Evolutionary conservation across 2,113 vertebrate species (phyloP), one percentile per base, ranked within the genome.

Genomic region (Fregetta grallaria): DNA sequence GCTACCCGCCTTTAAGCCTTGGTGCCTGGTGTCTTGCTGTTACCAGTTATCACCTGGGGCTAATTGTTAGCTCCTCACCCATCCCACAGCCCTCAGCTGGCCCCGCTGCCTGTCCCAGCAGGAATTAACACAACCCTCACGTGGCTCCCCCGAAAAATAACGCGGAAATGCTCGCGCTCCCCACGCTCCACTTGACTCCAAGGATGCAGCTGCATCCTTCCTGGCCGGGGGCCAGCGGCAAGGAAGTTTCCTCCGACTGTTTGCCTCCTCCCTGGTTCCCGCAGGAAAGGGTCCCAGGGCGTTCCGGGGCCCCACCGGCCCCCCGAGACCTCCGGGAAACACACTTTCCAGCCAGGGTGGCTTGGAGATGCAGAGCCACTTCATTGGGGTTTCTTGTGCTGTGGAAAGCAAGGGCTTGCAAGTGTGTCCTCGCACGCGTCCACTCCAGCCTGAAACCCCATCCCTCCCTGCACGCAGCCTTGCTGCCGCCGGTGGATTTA

Each of bases 201-300:
- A 92, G 92, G 95, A 96, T 90, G 96, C 96, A 96, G 95, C 96
- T 95, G 96, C 92, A 49, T 75, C 92, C 82, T 86, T 27, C 81
- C 90, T 96, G 94, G 95, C 88, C 0, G 0, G 25, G 59, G 50
- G 68, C 76, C 95, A 94, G 72, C 15, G 1, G 27, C 25, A 4
- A 76, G 90, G 84, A 97, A 92, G 72, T 94, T 93, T 93, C 94
- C 92, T 89, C 55, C 7, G 5, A 29, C 30, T 1, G 0, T 36
- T 92, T 8, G 8, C 75, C 78, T 73, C 73, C 68, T 80, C 67
- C 62, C 53, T 5, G 4, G 30, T 27, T 82, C 62, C 56, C 26
- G 2, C 14, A 27, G 49, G 18, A 85, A 79, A 63, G 16, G 45
- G 15, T 56, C 18, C 32, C 4, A 5, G 34, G 45, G 15, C 3